Evolutionary conservation across 2,888 invertebrate species (phyloP).

Genomic region (Tachystola acroxantha): DNA sequence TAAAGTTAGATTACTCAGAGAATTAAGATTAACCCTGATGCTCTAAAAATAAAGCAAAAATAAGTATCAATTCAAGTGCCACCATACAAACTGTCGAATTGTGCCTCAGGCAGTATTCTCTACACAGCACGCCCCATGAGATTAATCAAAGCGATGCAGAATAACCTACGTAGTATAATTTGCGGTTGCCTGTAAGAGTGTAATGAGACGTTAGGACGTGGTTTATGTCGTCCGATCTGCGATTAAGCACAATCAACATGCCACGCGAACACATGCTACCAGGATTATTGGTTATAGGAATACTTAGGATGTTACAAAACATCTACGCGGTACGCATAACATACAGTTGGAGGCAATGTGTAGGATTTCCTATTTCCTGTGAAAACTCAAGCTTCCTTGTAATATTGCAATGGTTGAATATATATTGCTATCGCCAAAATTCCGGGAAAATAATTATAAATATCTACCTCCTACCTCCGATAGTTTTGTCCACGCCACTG

Average conservation of each 20-base stretch:
- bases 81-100: background rate
- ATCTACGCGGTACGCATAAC: background rate
- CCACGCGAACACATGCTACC: constrained; percentile 16
- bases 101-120: background rate
- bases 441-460: too few relatives aligned
- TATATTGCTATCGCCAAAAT: too few relatives aligned
- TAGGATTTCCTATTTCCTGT: background rate
- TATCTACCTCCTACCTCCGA: too few relatives aligned
- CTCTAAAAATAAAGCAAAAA: background rate
- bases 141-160: constrained; percentile 13
- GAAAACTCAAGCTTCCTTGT: too few relatives aligned
- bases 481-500: too few relatives aligned
- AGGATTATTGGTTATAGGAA: constrained; percentile 5
- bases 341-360: background rate
- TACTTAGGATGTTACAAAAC: background rate
- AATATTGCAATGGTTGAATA: too few relatives aligned
- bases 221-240: constrained; percentile 36
- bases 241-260: constrained; percentile 35
- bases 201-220: constrained; percentile 39
- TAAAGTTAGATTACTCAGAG: too few relatives aligned
- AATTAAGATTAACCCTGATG: background rate
- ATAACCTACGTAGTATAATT: constrained; percentile 27
- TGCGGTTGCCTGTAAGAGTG: constrained; percentile 20
- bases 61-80: background rate
- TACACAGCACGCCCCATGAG: background rate